Evolutionary conservation across 2,888 invertebrate species (phyloP).

Genomic region (Meloe dianella): DNA sequence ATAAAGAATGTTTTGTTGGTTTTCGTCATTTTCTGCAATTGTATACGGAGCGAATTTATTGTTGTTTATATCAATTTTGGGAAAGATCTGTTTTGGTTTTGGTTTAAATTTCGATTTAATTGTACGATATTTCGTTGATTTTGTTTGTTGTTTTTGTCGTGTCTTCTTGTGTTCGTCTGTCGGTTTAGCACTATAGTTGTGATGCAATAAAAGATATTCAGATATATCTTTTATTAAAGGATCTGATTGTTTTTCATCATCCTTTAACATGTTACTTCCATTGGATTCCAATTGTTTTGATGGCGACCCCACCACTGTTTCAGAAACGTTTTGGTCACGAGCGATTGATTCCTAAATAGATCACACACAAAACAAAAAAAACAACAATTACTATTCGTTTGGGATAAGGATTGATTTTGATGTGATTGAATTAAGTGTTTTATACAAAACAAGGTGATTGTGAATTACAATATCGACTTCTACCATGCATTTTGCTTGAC

Average conservation of each 20-base stretch:
- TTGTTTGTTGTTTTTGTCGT: constrained; percentile 9
- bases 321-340: constrained; percentile 63
- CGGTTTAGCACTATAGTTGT: constrained; percentile 53
- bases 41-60: constrained; percentile 32
- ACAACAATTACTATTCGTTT: neutral
- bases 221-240: constrained; percentile 49
- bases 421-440: neutral
- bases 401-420: neutral
- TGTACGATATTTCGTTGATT: constrained; percentile 20
- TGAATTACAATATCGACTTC: neutral
- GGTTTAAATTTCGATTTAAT: constrained; percentile 13
- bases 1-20: constrained; percentile 68
- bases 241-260: constrained; percentile 36
- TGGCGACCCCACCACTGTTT: constrained; percentile 87
- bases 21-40: constrained; percentile 34
- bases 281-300: constrained; percentile 84
- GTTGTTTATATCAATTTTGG: constrained; percentile 24
- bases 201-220: constrained; percentile 53
- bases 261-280: constrained; percentile 61
- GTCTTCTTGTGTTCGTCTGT: constrained; percentile 23
- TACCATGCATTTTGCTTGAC: neutral
- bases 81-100: constrained; percentile 37
- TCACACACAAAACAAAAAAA: no score
- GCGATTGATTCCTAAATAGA: constrained; percentile 58
- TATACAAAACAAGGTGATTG: neutral